phyloP scores from a whole-genome alignment of 2,888 invertebrate species.

The Meandrusa payeni region DNA sequence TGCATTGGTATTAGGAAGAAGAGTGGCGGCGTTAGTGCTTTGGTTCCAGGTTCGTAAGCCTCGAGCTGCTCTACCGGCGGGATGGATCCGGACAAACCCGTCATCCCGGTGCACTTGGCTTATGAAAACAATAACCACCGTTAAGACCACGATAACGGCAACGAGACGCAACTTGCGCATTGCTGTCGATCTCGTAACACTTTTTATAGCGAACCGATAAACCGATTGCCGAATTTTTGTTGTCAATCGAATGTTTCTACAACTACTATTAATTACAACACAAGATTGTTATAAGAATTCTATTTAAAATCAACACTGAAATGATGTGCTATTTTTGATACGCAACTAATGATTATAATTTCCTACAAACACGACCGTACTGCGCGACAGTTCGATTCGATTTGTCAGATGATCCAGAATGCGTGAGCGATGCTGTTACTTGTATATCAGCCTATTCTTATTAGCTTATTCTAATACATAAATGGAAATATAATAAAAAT shows the following conservation, averaged over 20 bases:
- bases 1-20: neutral
- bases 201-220: neutral
- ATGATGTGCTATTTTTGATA: too few species aligned
- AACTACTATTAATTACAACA: too few species aligned
- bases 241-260: neutral
- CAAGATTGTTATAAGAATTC: too few species aligned
- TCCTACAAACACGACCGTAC: conserved; percentile 10
- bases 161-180: conserved; percentile 51
- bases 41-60: conserved; percentile 10
- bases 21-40: neutral
- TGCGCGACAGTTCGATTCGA: neutral
- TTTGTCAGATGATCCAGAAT: conserved; percentile 8
- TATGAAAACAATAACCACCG: conserved; percentile 40
- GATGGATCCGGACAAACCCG: conserved; percentile 11
- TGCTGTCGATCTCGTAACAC: conserved; percentile 3
- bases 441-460: too few species aligned
- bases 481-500: too few species aligned
- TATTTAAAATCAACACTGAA: too few species aligned
- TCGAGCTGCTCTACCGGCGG: conserved; percentile 25
- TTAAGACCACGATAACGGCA: conserved; percentile 37
- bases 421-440: conserved; percentile 7
- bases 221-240: neutral
- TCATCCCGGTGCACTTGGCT: conserved; percentile 17
- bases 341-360: conserved; percentile 1
- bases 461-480: too few species aligned